Percentiles rank a stretch among this genome's conserved stretches.
Evolutionary conservation across 1,140 invertebrate genomes (phyloP).

Genomic region (Aphaenogaster floridana): DNA sequence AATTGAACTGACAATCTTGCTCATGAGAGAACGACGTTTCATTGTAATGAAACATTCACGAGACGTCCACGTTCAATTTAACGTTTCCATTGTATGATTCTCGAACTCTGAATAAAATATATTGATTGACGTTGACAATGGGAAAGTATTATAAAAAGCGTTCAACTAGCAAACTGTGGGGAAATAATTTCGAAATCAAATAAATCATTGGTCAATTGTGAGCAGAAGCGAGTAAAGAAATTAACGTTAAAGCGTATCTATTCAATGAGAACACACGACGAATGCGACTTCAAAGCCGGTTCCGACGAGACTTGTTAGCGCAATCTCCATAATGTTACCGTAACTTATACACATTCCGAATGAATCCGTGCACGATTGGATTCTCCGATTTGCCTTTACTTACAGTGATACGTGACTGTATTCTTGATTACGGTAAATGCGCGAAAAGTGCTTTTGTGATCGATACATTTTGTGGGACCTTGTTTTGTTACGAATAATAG

Average conservation of each 20-base stretch:
- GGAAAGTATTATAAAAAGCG: constrained; percentile 1
- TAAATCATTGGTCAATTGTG: constrained; percentile 1
- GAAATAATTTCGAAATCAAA: not conserved
- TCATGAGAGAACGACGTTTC: constrained; percentile 44
- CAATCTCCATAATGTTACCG: constrained; percentile 57
- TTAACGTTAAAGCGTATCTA: constrained; percentile 11
- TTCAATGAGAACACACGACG: not conserved
- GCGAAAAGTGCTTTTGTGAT: constrained; percentile 56
- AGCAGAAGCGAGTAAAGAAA: constrained; percentile 5
- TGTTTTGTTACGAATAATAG: not conserved
- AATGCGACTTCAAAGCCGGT: constrained; percentile 42
- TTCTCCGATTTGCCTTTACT: constrained; percentile 56
- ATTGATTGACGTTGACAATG: constrained; percentile 3
- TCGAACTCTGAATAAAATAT: constrained; percentile 5
- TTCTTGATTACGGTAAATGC: constrained; percentile 58
- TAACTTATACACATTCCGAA: constrained; percentile 56
- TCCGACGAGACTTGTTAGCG: constrained; percentile 45
- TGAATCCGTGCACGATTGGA: constrained; percentile 52
- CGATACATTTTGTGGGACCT: constrained; percentile 13
- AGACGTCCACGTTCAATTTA: constrained; percentile 28
- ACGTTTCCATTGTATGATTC: constrained; percentile 13
- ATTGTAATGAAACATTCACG: constrained; percentile 43
- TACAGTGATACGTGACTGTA: constrained; percentile 60
- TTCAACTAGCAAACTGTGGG: not conserved
- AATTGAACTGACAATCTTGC: constrained; percentile 46